phyloP scores from a whole-genome alignment of 2,113 vertebrate genomes.

The Dromas ardeola region DNA sequence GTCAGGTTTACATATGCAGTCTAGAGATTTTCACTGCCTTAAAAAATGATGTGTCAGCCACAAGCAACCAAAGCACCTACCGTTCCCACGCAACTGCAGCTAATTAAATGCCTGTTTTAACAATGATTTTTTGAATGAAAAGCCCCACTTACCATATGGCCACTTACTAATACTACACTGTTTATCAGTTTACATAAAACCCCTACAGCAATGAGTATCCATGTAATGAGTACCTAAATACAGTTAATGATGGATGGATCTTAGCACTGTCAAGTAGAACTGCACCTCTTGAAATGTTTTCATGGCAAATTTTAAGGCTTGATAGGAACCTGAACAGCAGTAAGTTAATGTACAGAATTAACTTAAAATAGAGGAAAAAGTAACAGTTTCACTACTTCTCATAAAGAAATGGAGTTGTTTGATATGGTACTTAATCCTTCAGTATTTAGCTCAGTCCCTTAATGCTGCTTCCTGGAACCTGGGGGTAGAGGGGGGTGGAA shows the following conservation, averaged over 20 bases:
- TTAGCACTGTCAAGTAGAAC: background rate
- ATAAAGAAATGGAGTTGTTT: background rate
- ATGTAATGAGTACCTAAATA: background rate
- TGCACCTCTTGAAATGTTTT: background rate
- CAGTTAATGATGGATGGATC: background rate
- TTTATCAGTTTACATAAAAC: slow-evolving; percentile 13
- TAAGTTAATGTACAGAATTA: background rate
- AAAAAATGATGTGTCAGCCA: background rate
- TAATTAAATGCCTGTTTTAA: background rate
- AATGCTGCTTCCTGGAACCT: background rate
- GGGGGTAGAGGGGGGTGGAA: background rate
- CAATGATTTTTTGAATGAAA: background rate
- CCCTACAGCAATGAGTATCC: background rate
- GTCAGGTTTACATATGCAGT: background rate
- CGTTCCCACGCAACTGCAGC: background rate
- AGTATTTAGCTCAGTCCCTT: background rate
- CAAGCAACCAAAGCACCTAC: background rate
- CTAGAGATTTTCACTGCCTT: background rate
- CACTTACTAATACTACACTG: slow-evolving; percentile 1
- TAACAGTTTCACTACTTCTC: background rate
- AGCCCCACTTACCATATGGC: slow-evolving; percentile 28
- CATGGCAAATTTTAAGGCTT: background rate
- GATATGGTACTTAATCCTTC: background rate
- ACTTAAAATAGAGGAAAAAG: background rate
- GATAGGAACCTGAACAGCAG: background rate